Conservation (phyloP, 2,113 vertebrate genomes). For the Lathamus discolor region DNA sequence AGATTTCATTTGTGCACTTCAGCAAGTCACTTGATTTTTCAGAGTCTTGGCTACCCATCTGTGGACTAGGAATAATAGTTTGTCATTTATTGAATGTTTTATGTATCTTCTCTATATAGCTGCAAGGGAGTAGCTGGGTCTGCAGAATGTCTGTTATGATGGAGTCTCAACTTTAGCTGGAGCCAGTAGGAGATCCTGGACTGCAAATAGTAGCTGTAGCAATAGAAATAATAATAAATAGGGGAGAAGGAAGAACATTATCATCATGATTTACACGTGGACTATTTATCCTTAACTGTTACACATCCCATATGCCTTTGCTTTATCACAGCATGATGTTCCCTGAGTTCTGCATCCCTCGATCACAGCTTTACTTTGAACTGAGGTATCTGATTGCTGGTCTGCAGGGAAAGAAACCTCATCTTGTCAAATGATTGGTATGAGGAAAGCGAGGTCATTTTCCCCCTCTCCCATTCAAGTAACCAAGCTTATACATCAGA, state of each 20-base stretch:
- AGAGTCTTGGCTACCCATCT: not conserved
- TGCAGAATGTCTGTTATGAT: not conserved
- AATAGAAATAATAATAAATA: not conserved
- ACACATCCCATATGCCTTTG: not conserved
- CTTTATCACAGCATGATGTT: not conserved
- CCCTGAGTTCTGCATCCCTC: not conserved
- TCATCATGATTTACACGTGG: not conserved
- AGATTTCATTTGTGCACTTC: not conserved
- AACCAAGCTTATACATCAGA: not conserved
- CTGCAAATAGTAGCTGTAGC: not conserved
- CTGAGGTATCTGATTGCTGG: not conserved
- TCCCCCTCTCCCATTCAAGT: not conserved
- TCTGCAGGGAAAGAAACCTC: not conserved
- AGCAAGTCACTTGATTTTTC: slow-evolving; percentile 7
- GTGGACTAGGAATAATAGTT: not conserved
- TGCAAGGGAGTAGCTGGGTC: not conserved
- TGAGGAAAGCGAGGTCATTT: not conserved
- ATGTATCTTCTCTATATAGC: not conserved
- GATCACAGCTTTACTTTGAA: not conserved
- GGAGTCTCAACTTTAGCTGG: not conserved
- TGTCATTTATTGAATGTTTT: not conserved
- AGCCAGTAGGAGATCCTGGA: not conserved
- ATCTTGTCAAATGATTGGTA: not conserved
- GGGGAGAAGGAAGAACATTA: not conserved
- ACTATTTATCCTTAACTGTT: not conserved